These are phyloP conservation scores for Lithophane ornitopus DNA, from an alignment of 2,888 invertebrate species.

Conservation along the genomic window DNA sequence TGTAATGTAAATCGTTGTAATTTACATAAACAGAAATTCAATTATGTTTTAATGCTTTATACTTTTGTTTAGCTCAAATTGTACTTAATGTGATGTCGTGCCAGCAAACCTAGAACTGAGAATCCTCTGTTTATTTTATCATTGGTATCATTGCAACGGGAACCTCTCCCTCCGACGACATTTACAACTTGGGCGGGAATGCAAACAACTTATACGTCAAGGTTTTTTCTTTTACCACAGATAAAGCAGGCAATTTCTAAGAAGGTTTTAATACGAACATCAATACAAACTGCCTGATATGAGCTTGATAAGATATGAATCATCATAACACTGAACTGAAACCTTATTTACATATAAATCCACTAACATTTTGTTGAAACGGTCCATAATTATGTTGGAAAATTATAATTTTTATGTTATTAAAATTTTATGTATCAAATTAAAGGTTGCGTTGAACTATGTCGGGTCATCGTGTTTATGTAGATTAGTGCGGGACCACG, in stretches of 20 bases:
- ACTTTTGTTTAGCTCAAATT: background rate
- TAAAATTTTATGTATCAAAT: constrained; percentile 55
- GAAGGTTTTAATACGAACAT: constrained; percentile 46
- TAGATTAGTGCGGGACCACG: constrained; percentile 42
- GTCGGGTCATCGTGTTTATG: constrained; percentile 61
- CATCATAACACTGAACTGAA: constrained; percentile 43
- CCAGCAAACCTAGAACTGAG: background rate
- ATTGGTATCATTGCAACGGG: constrained; percentile 6
- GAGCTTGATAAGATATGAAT: constrained; percentile 55
- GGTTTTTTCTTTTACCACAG: constrained; percentile 30
- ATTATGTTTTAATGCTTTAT: background rate
- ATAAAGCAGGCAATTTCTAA: constrained; percentile 39
- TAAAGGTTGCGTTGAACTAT: constrained; percentile 63
- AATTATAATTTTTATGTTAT: constrained; percentile 61
- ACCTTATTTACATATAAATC: constrained; percentile 59
- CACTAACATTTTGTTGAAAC: constrained; percentile 54
- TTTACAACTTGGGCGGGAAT: constrained; percentile 49
- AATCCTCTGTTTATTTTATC: background rate
- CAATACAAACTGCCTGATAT: constrained; percentile 44
- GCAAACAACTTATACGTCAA: constrained; percentile 19
- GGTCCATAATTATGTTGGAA: constrained; percentile 57
- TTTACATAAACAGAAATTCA: background rate
- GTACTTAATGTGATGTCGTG: background rate
- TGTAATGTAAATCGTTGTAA: background rate
- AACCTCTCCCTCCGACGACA: background rate